Percentiles rank a stretch among this genome's conserved stretches.
Conservation (phyloP, 2,797 vertebrate genomes). For the Choloepus didactylus region DNA sequence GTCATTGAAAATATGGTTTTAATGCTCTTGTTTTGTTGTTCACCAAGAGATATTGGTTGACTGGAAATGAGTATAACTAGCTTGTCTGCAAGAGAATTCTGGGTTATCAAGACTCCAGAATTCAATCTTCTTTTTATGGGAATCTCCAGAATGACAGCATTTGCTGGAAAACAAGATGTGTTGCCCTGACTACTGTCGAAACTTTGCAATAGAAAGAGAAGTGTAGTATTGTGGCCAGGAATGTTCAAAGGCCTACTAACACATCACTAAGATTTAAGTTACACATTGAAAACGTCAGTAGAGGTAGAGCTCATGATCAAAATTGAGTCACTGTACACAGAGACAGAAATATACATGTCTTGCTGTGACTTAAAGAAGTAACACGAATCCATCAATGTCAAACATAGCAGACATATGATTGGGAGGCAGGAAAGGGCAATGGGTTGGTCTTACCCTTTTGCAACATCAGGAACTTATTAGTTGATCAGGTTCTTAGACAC, state of each 20-base stretch:
- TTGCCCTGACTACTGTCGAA: neutral
- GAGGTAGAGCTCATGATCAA: neutral
- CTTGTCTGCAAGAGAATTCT: conserved; percentile 20
- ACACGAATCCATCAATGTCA: neutral
- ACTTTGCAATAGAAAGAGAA: neutral
- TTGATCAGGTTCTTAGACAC: neutral
- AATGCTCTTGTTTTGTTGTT: neutral
- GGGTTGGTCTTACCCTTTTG: neutral
- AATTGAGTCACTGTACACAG: neutral
- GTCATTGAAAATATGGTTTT: neutral
- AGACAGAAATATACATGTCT: neutral
- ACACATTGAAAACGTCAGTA: neutral
- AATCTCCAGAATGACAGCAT: neutral
- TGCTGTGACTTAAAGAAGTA: neutral
- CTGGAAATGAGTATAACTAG: neutral
- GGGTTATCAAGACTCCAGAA: neutral
- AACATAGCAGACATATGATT: neutral
- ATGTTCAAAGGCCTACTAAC: neutral
- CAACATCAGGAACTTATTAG: neutral
- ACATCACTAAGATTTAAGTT: neutral
- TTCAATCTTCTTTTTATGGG: neutral
- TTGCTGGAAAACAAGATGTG: neutral
- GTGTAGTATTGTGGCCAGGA: neutral
- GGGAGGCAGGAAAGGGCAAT: neutral
- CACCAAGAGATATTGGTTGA: neutral